These are phyloP conservation scores for Erethizon dorsatum DNA, from an alignment of 2,797 vertebrate species.

Conservation along the genomic window DNA sequence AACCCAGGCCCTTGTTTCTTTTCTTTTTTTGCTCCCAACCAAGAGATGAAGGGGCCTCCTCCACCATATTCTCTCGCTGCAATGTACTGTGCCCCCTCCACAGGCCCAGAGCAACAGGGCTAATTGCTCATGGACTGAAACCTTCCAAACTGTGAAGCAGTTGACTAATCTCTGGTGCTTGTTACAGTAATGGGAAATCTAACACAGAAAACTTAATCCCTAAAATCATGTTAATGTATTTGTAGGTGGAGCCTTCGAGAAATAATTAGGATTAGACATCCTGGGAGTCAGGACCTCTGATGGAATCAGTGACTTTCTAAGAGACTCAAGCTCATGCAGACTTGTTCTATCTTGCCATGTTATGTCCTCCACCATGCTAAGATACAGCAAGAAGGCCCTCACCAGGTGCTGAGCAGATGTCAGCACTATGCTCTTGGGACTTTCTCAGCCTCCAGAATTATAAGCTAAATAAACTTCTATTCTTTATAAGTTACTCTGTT, in stretches of 20 bases:
- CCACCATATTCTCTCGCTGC: no score
- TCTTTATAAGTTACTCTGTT: neutral
- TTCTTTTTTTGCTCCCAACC: neutral
- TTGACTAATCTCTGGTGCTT: neutral
- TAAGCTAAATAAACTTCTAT: neutral
- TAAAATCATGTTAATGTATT: neutral
- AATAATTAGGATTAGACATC: neutral
- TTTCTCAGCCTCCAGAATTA: neutral
- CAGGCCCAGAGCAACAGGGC: neutral
- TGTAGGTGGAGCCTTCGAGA: neutral
- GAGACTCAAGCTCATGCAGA: neutral
- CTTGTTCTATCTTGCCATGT: neutral
- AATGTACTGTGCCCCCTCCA: neutral
- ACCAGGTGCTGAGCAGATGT: neutral
- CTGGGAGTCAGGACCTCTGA: neutral
- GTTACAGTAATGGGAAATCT: neutral
- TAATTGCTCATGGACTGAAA: neutral
- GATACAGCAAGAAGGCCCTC: neutral
- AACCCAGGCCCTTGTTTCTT: neutral
- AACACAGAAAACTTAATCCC: neutral
- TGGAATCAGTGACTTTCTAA: neutral
- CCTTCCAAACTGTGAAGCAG: neutral
- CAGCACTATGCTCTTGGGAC: neutral
- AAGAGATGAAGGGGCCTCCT: neutral
- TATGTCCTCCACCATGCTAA: neutral